phyloP scores from a whole-genome alignment of 2,888 invertebrate species.

The Mythimna impura region DNA sequence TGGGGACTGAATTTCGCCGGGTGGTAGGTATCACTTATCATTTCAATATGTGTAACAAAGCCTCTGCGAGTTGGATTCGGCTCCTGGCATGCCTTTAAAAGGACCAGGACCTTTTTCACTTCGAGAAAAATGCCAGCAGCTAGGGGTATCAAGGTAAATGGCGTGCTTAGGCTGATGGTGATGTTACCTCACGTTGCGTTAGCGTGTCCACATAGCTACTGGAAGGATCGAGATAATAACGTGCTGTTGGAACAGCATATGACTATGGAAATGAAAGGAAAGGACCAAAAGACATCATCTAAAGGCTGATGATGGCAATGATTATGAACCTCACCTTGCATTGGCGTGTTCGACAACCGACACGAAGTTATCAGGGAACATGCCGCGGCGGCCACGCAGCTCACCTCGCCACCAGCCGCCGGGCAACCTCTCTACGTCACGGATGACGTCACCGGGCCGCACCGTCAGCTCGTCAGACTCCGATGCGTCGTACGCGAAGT shows the following conservation, averaged over 20 bases:
- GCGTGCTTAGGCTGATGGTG: no score
- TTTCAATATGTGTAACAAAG: no score
- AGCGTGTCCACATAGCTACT: no score
- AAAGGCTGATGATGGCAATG: no score
- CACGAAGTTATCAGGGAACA: constrained; percentile 98
- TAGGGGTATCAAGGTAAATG: no score
- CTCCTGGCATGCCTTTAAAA: no score
- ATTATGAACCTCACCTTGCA: constrained; percentile 78
- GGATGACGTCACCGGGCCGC: constrained; percentile 95
- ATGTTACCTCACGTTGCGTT: no score
- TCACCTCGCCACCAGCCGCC: constrained; percentile 99
- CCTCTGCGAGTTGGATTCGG: no score
- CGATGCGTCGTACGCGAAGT: constrained; percentile 96
- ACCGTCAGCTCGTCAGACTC: constrained; percentile 96
- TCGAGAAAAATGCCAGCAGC: no score
- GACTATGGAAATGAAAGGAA: not conserved
- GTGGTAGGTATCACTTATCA: no score
- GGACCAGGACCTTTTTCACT: no score
- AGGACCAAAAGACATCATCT: not conserved
- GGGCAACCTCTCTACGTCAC: constrained; percentile 93
- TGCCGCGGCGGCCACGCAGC: constrained; percentile 94
- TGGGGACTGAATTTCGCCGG: no score
- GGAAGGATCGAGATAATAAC: not conserved
- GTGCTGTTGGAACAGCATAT: not conserved
- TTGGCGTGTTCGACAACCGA: constrained; percentile 89